Conservation (phyloP, 2,797 vertebrate genomes). For the Dallia pectoralis region DNA sequence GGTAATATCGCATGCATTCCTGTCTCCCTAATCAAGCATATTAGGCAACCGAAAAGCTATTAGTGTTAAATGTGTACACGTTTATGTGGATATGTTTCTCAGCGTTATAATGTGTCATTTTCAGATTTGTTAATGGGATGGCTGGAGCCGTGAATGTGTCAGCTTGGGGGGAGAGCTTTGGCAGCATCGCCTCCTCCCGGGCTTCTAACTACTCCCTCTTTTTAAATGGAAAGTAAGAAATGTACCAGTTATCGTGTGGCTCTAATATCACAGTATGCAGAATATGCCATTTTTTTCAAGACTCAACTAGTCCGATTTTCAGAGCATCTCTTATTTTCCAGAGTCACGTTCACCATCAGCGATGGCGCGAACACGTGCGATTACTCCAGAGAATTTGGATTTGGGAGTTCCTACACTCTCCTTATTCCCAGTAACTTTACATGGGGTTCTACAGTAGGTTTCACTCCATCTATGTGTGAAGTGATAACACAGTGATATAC, state of each 20-base stretch:
- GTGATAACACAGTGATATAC: not conserved
- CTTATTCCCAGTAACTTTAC: constrained; percentile 65
- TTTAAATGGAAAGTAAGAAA: constrained; percentile 75
- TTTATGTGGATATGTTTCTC: constrained; percentile 24
- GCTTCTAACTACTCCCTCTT: constrained; percentile 69
- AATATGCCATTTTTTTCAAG: not conserved
- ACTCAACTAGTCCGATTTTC: not conserved
- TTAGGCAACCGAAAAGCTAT: not conserved
- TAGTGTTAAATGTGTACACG: not conserved
- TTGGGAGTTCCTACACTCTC: constrained; percentile 82
- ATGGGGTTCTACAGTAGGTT: constrained; percentile 60
- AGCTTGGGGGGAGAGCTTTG: constrained; percentile 20
- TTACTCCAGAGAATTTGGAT: constrained; percentile 66
- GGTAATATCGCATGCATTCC: constrained; percentile 63
- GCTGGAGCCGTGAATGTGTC: constrained; percentile 55
- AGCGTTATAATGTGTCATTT: constrained; percentile 10
- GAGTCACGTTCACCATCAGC: constrained; percentile 45
- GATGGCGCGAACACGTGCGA: constrained; percentile 50
- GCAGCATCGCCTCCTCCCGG: constrained; percentile 33
- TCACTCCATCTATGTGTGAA: not conserved
- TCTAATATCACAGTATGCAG: not conserved
- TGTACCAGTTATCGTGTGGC: constrained; percentile 10
- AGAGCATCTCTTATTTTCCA: constrained; percentile 28
- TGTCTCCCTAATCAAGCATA: not conserved
- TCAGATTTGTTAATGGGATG: constrained; percentile 81